Conservation (phyloP, 2,113 vertebrate species). For the Cheilinus undulatus region DNA sequence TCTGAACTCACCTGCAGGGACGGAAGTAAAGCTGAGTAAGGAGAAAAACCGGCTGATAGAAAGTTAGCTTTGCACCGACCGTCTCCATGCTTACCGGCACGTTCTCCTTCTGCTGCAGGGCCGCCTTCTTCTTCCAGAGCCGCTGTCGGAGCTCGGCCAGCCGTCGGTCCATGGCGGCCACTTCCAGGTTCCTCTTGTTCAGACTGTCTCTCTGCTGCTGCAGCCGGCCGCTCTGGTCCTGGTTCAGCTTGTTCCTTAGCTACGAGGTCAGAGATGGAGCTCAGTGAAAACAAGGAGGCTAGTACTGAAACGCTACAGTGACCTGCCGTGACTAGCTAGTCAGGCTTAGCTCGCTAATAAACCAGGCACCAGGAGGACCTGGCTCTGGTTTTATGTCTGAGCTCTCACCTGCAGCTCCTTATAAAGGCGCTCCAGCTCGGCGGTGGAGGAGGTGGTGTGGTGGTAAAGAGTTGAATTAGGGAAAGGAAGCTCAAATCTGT, state of each 20-base stretch:
- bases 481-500: constrained; percentile 82
- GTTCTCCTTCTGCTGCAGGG: constrained; percentile 92
- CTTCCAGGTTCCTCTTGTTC: constrained; percentile 92
- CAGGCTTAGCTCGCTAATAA: neutral
- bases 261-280: constrained; percentile 47
- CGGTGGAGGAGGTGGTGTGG: constrained; percentile 69
- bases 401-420: constrained; percentile 92
- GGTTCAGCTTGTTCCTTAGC: constrained; percentile 94
- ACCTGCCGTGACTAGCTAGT: neutral
- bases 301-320: neutral
- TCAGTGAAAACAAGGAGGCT: neutral
- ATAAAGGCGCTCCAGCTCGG: constrained; percentile 90
- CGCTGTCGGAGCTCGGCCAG: constrained; percentile 91
- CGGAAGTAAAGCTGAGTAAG: neutral
- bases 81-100: constrained; percentile 79
- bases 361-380: too few relatives aligned
- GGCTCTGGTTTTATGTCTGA: too few relatives aligned
- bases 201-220: constrained; percentile 93
- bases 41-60: too few relatives aligned
- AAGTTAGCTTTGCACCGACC: too few relatives aligned
- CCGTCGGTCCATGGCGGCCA: constrained; percentile 91
- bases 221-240: constrained; percentile 91
- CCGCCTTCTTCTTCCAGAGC: constrained; percentile 96
- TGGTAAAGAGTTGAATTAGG: neutral
- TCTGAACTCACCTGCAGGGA: constrained; percentile 80